Percentiles rank a stretch among this genome's conserved stretches.
Evolutionary conservation across 2,797 vertebrate species (phyloP).

Genomic region (Mastacembelus armatus): DNA sequence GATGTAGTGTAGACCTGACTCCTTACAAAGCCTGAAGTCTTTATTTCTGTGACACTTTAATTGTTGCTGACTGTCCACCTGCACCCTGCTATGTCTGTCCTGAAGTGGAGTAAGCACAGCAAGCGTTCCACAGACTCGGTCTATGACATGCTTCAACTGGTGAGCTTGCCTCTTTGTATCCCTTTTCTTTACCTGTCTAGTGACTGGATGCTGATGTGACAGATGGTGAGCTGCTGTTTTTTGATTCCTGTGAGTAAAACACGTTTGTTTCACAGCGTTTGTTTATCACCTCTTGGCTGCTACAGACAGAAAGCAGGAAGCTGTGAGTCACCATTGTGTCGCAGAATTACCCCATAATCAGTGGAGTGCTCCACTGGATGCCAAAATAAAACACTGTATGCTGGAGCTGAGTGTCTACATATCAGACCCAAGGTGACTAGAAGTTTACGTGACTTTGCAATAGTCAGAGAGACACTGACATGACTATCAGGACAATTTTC

Average conservation of each 20-base stretch:
- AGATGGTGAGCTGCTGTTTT: conserved; percentile 21
- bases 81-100: conserved; percentile 85
- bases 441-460: conserved; percentile 32
- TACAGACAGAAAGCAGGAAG: conserved; percentile 51
- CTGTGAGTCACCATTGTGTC: conserved; percentile 69
- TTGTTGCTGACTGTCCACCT: conserved; percentile 29
- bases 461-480: too few species aligned
- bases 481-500: conserved; percentile 30
- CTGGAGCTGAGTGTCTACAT: conserved; percentile 5
- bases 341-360: conserved; percentile 63
- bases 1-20: conserved; percentile 50
- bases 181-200: conserved; percentile 15
- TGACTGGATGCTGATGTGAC: conserved; percentile 14
- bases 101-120: conserved; percentile 87
- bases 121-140: conserved; percentile 87
- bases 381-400: conserved; percentile 27
- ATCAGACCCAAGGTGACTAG: conserved; percentile 8
- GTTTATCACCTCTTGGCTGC: conserved; percentile 52
- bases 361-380: conserved; percentile 43
- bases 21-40: conserved; percentile 50
- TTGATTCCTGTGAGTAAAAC: conserved; percentile 28
- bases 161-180: conserved; percentile 68
- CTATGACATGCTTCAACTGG: conserved; percentile 88
- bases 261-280: conserved; percentile 27
- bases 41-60: conserved; percentile 48